Conservation (phyloP, 2,113 vertebrate genomes). For the Caloenas nicobarica region DNA sequence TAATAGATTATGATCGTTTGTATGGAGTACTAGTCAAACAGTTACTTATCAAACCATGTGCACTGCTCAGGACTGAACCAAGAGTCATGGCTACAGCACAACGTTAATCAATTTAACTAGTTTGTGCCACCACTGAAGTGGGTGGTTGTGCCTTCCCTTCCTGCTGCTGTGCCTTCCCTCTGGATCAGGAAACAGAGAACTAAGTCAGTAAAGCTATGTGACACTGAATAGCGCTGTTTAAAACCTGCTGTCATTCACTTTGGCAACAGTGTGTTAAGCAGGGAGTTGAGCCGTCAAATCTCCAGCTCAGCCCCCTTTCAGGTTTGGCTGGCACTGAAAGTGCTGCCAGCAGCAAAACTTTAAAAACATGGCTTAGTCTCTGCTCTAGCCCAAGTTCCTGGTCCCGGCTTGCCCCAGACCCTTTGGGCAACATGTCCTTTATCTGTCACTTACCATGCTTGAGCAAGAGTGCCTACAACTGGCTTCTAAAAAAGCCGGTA, state of each 20-base stretch:
- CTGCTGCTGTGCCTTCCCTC: background rate
- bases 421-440: background rate
- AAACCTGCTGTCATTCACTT: background rate
- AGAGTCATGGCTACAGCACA: background rate
- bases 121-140: background rate
- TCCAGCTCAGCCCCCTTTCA: background rate
- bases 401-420: background rate
- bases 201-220: background rate
- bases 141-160: background rate
- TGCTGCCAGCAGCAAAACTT: background rate
- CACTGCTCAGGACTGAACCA: background rate
- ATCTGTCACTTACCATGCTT: background rate
- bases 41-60: background rate
- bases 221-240: background rate
- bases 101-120: background rate
- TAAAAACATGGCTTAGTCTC: background rate
- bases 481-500: background rate
- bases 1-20: background rate
- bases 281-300: background rate
- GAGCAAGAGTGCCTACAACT: background rate
- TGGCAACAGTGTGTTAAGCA: background rate
- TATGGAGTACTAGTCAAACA: background rate
- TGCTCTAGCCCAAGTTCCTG: background rate
- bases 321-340: background rate
- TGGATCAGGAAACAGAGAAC: background rate